Base-by-base conservation (phyloP, 2,797 vertebrate species). In the Chaenodraco wilsoni region DNA sequence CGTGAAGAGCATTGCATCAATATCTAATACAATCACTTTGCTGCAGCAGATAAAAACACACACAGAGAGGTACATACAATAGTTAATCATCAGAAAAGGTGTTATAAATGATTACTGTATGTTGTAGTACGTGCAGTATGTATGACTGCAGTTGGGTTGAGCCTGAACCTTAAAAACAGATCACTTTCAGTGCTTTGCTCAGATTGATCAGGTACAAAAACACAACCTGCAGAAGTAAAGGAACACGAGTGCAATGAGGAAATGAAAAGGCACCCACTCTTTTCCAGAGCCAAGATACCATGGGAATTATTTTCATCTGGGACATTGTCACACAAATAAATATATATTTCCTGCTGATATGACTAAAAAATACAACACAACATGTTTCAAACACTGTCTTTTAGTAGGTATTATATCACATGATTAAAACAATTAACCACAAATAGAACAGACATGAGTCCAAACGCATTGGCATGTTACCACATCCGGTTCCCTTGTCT, bases 1-100 rank as follows among this genome's bases (percentile, higher is more conserved):
- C 81, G 68, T 88, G 84, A 89, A 88, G 85, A 88, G 82, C 86
- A 74, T 70, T 54, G 78, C 84, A 87, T 92, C 87, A 88, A 89
- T 87, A 92, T 83, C 83, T 61, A 88, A 84, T 83, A 88, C 82
- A 87, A 82, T 85, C 82, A 64, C 80, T 86, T 87, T 87, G 87
- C 88, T 89, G 86, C 76, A 77, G 84, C 83, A 83, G 81, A 90
- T 85, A 78, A 82, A 84, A 84, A 75, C 64, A 59, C 58, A 69
- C 57, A 63, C 50, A 58, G 45, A 74, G 23, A 76, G 59, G 70
- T 73, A 86, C 84, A 85, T 70, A 85, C 74, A 83, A 83, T 69
- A 76, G 77, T 87, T 84, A 60, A 87, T 91, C 82, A 83, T 88
- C 81, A 76, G 69, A 79, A 84, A 83, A 67, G 84, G 19, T 19